These are phyloP conservation scores for Hyperopisus bebe DNA, from an alignment of 2,113 vertebrate genomes.

Conservation along the genomic window DNA sequence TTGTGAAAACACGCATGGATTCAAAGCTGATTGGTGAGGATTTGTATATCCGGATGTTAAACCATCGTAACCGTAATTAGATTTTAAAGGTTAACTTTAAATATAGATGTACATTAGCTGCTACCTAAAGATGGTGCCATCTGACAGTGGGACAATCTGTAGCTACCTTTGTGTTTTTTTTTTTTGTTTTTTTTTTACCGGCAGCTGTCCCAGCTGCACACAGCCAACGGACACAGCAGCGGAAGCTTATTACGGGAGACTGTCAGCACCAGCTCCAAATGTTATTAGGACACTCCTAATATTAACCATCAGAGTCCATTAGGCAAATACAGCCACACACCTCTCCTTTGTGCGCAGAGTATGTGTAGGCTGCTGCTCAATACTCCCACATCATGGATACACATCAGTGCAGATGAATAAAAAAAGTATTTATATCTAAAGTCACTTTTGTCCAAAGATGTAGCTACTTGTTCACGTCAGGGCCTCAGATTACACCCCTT, in stretches of 20 bases:
- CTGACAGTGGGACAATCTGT: background rate
- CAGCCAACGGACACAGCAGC: background rate
- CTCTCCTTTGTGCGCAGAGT: background rate
- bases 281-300: constrained; percentile 22
- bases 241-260: background rate
- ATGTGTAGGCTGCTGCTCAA: background rate
- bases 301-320: constrained; percentile 17
- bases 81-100: background rate
- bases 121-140: background rate
- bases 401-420: background rate
- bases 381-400: background rate
- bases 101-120: constrained; percentile 1
- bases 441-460: background rate
- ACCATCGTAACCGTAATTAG: background rate
- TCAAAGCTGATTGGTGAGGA: background rate
- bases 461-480: background rate
- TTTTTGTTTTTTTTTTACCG: background rate
- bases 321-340: background rate
- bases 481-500: background rate
- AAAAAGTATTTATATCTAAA: background rate
- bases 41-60: background rate
- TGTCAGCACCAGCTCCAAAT: constrained; percentile 32
- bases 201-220: background rate
- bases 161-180: background rate
- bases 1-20: background rate